phyloP scores from a whole-genome alignment of 1,140 invertebrate genomes.

The Zaprionus nigranus region DNA sequence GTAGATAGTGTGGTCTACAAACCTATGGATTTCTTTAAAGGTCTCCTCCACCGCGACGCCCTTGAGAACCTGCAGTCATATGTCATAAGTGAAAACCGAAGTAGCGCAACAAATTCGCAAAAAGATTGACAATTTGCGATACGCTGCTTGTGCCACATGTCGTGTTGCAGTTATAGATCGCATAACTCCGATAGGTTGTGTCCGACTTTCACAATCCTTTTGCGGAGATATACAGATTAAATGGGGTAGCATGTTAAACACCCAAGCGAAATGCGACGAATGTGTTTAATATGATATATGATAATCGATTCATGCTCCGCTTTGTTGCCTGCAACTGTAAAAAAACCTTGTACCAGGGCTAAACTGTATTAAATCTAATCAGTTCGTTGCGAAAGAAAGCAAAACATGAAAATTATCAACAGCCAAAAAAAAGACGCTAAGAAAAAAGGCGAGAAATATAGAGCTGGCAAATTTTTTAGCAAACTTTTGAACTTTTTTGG shows the following conservation, averaged over 20 bases:
- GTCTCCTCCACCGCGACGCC: not conserved
- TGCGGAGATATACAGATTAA: not conserved
- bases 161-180: conserved; percentile 10
- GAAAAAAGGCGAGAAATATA: conserved; percentile 20
- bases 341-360: conserved; percentile 1
- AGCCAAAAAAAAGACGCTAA: conserved; percentile 21
- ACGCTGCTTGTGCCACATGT: not conserved
- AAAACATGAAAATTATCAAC: conserved; percentile 24
- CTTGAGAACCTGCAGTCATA: not conserved
- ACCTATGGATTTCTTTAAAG: not conserved
- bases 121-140: conserved; percentile 1
- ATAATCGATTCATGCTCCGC: conserved; percentile 15
- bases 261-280: not conserved
- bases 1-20: not conserved
- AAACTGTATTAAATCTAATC: conserved; percentile 53
- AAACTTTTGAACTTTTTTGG: conserved; percentile 71
- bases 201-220: conserved; percentile 5
- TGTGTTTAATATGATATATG: conserved; percentile 1
- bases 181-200: not conserved
- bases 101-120: not conserved
- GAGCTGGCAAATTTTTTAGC: conserved; percentile 56
- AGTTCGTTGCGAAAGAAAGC: conserved; percentile 41
- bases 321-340: not conserved
- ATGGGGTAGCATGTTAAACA: not conserved
- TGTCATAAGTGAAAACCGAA: not conserved